These are phyloP conservation scores for Plodia interpunctella DNA, from an alignment of 1,140 invertebrate genomes.

Conservation along the genomic window DNA sequence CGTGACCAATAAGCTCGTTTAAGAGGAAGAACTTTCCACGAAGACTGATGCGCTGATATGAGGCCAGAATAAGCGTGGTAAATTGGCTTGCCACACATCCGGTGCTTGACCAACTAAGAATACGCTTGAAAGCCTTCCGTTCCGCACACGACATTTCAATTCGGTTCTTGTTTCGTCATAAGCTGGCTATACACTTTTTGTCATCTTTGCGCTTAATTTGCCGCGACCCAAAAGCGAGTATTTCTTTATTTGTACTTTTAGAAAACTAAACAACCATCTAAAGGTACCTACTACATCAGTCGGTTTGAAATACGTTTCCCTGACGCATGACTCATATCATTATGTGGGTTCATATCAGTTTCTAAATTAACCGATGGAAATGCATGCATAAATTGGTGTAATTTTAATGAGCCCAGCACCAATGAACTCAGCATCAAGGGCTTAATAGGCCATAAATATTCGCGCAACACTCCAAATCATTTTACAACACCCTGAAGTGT, in stretches of 20 bases:
- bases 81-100: conserved; percentile 48
- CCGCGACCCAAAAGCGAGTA: conserved; percentile 38
- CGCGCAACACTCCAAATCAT: conserved; percentile 35
- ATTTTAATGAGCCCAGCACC: conserved; percentile 18
- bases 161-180: conserved; percentile 32
- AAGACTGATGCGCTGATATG: conserved; percentile 19
- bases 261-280: not conserved
- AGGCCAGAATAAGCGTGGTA: conserved; percentile 23
- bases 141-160: conserved; percentile 64
- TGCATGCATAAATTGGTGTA: conserved; percentile 6
- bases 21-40: conserved; percentile 26
- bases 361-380: conserved; percentile 2
- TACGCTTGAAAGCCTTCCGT: conserved; percentile 54
- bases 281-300: not conserved
- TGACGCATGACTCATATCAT: not conserved
- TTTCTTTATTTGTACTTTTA: conserved; percentile 20
- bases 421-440: conserved; percentile 27
- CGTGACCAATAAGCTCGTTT: conserved; percentile 29
- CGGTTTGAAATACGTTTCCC: not conserved
- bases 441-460: conserved; percentile 52
- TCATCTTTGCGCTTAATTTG: conserved; percentile 62
- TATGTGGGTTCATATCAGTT: not conserved
- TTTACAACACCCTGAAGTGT: conserved; percentile 46
- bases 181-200: conserved; percentile 42
- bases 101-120: conserved; percentile 53